phyloP scores from a whole-genome alignment of 2,113 vertebrate species.

The Lipotes vexillifer region DNA sequence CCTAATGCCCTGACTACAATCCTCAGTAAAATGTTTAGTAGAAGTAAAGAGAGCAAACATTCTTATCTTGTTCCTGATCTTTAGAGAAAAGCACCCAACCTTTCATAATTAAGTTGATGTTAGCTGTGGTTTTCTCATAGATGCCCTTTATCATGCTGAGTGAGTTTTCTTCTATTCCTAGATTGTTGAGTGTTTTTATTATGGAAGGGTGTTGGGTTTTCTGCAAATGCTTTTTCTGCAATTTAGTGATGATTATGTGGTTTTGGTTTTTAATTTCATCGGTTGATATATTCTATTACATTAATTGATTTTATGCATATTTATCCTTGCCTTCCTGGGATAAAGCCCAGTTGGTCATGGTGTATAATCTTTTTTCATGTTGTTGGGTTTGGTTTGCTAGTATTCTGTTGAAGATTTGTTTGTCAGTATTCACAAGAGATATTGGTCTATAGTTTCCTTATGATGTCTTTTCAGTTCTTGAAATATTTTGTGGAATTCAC shows the following conservation, averaged over 20 bases:
- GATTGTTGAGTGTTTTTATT: neutral
- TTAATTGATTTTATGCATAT: neutral
- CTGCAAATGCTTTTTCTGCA: neutral
- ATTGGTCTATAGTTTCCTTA: neutral
- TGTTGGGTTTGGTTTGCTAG: neutral
- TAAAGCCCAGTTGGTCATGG: neutral
- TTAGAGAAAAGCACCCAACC: neutral
- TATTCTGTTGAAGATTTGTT: neutral
- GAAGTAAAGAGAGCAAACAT: neutral
- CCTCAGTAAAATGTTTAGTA: neutral
- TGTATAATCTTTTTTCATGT: neutral
- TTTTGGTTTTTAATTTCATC: neutral
- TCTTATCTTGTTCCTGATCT: neutral
- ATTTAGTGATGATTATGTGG: neutral
- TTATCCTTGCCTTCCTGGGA: neutral
- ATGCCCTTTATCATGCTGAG: neutral
- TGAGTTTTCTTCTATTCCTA: neutral
- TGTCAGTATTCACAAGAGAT: neutral
- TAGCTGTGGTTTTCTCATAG: neutral
- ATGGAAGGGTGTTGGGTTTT: neutral
- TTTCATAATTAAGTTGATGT: conserved; percentile 10
- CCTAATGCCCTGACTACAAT: neutral
- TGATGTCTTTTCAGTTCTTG: neutral
- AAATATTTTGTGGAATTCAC: neutral
- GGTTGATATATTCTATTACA: neutral